These are phyloP conservation scores for Coregonus suidteri DNA, from an alignment of 2,797 vertebrate species.

Conservation along the genomic window DNA sequence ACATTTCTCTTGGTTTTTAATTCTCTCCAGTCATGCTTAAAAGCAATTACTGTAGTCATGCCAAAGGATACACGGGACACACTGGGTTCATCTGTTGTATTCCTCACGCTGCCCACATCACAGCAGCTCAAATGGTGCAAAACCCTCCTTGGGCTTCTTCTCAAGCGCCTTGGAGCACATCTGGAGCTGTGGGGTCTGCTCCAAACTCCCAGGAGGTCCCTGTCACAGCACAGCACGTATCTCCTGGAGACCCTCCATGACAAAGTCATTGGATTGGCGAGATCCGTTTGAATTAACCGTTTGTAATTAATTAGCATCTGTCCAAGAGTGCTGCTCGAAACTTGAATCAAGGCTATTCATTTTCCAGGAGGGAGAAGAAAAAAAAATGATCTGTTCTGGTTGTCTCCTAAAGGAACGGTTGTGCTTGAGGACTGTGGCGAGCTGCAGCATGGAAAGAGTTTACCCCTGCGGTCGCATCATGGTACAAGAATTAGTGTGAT, in stretches of 20 bases:
- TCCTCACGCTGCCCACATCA: constrained; percentile 65
- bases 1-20: constrained; percentile 50
- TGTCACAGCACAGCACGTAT: constrained; percentile 48
- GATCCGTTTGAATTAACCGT: constrained; percentile 19
- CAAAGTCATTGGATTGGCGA: constrained; percentile 42
- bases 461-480: constrained; percentile 66
- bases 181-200: constrained; percentile 60
- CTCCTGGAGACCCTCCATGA: constrained; percentile 47
- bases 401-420: constrained; percentile 42
- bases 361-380: constrained; percentile 41
- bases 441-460: constrained; percentile 64
- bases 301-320: constrained; percentile 56
- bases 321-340: constrained; percentile 40
- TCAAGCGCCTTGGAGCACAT: constrained; percentile 64
- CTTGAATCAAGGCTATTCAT: constrained; percentile 21
- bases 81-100: constrained; percentile 40
- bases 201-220: constrained; percentile 63
- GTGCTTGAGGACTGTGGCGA: constrained; percentile 42
- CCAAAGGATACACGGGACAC: constrained; percentile 56
- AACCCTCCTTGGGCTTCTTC: constrained; percentile 14
- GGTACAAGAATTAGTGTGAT: constrained; percentile 62
- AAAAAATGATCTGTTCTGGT: constrained; percentile 34
- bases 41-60: constrained; percentile 41
- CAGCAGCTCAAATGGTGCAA: constrained; percentile 62
- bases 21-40: constrained; percentile 56